Evolutionary conservation across 2,113 vertebrate genomes (phyloP).

Genomic region (Rhegmatorhina hoffmannsi): DNA sequence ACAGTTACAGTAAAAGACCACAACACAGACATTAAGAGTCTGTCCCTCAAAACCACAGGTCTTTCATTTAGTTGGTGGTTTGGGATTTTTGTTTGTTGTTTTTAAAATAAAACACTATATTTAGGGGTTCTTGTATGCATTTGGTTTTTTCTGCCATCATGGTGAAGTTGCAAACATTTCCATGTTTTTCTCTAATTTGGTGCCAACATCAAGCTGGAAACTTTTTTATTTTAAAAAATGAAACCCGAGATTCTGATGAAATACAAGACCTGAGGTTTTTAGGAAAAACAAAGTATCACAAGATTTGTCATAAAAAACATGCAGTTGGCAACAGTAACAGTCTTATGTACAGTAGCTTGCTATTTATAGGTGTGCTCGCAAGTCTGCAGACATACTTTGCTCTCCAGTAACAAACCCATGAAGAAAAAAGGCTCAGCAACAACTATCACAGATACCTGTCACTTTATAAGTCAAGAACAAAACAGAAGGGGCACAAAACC

Average conservation of each 20-base stretch:
- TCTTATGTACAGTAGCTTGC: not conserved
- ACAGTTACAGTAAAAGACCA: slow-evolving; percentile 63
- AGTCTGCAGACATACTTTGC: slow-evolving; percentile 17
- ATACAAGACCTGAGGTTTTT: slow-evolving; percentile 51
- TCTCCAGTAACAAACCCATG: slow-evolving; percentile 35
- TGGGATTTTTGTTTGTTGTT: slow-evolving; percentile 54
- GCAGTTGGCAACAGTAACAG: not conserved
- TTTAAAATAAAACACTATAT: slow-evolving; percentile 54
- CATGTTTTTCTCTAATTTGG: slow-evolving; percentile 51
- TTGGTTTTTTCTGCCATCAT: slow-evolving; percentile 31
- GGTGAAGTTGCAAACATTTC: slow-evolving; percentile 37
- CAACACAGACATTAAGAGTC: slow-evolving; percentile 51
- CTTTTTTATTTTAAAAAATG: not conserved
- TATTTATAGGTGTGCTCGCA: slow-evolving; percentile 33
- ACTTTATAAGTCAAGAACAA: not conserved
- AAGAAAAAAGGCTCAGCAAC: not conserved
- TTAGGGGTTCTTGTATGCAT: slow-evolving; percentile 14
- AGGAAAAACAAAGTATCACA: slow-evolving; percentile 61
- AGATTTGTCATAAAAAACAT: slow-evolving; percentile 51
- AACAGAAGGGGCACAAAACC: not conserved
- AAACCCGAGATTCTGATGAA: slow-evolving; percentile 52
- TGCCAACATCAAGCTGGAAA: slow-evolving; percentile 45
- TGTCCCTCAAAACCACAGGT: slow-evolving; percentile 52
- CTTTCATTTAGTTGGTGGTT: slow-evolving; percentile 55
- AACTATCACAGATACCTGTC: not conserved